phyloP scores from a whole-genome alignment of 2,797 vertebrate genomes.

The Neopelma chrysocephalum region DNA sequence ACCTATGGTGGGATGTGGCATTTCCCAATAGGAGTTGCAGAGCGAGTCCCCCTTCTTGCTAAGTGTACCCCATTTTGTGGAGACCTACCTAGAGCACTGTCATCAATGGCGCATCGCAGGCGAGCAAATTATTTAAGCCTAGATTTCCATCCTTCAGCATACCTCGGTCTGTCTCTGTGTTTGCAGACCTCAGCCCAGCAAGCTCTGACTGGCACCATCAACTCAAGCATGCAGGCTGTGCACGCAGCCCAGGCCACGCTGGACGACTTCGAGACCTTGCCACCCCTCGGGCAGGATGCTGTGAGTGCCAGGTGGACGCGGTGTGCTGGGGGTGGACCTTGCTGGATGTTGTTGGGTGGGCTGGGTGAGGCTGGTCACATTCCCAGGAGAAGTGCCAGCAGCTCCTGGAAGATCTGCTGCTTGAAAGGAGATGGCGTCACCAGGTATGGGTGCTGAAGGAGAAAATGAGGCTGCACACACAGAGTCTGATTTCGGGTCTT shows the following conservation, averaged over 20 bases:
- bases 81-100: neutral
- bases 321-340: neutral
- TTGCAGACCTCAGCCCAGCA: constrained; percentile 94
- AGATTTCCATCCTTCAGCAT: rapidly evolving
- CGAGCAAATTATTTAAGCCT: neutral
- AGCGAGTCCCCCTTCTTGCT: neutral
- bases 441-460: too few relatives aligned
- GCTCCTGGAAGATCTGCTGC: neutral
- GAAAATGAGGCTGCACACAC: too few relatives aligned
- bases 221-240: constrained; percentile 98
- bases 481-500: too few relatives aligned
- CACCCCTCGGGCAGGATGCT: constrained; percentile 91
- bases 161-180: neutral
- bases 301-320: constrained; percentile 76
- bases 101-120: rapidly evolving
- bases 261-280: constrained; percentile 90
- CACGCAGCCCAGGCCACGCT: constrained; percentile 92
- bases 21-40: neutral
- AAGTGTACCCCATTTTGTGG: neutral
- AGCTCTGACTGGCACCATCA: constrained; percentile 95
- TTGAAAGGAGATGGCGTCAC: neutral
- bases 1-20: rapidly evolving
- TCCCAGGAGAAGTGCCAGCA: neutral
- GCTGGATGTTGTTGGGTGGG: neutral
- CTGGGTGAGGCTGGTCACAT: neutral